Evolutionary conservation across 2,888 invertebrate genomes (phyloP).

Genomic region (Cantharis rustica): DNA sequence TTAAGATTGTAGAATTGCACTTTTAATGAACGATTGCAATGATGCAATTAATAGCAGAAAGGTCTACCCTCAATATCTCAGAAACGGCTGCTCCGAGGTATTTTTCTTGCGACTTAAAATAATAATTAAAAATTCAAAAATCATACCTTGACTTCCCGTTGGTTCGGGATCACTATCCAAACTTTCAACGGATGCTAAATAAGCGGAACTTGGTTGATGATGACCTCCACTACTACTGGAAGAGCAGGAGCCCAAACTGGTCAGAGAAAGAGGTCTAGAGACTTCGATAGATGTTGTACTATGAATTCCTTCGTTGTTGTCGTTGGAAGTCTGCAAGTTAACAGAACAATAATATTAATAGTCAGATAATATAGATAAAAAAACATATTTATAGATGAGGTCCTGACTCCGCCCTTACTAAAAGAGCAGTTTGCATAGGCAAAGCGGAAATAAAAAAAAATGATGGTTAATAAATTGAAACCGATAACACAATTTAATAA

Average conservation of each 20-base stretch:
- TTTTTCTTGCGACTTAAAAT: background rate
- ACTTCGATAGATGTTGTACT: constrained; percentile 62
- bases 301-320: constrained; percentile 59
- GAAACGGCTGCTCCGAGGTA: too few species aligned
- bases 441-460: too few species aligned
- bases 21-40: too few species aligned
- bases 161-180: constrained; percentile 77
- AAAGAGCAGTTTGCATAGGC: too few species aligned
- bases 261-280: constrained; percentile 73
- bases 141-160: constrained; percentile 55
- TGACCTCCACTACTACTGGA: constrained; percentile 68
- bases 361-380: too few species aligned
- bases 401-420: too few species aligned
- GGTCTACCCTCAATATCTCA: too few species aligned
- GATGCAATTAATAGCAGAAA: too few species aligned
- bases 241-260: constrained; percentile 78
- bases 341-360: constrained; percentile 27
- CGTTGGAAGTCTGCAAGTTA: constrained; percentile 51
- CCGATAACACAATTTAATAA: too few species aligned
- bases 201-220: constrained; percentile 73
- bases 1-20: too few species aligned
- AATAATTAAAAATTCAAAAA: background rate
- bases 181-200: constrained; percentile 87
- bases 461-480: too few species aligned
- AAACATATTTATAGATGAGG: too few species aligned